Evolutionary conservation across 2,888 invertebrate species (phyloP), one percentile per base, ranked within the genome.

Genomic region (Suillia variegata): DNA sequence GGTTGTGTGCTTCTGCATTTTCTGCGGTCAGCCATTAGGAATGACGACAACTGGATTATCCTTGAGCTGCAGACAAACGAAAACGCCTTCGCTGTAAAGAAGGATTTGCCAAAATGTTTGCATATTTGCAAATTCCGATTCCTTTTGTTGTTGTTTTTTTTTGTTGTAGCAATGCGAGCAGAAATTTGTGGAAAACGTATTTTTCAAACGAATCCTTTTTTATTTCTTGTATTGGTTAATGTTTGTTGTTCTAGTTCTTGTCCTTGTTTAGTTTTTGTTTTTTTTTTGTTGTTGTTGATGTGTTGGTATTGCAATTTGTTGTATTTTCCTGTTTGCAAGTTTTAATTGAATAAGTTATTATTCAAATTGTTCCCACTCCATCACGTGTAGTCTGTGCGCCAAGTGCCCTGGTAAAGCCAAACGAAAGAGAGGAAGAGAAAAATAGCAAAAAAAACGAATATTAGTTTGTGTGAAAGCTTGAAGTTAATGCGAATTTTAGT

Each of bases 301-400:
- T n/a, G 24, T 45, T 22, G 13, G 17, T 54, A 24, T 31, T 38
- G 38, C 10, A 38, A 38, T 13, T 13, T 13, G 42, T 10, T 62
- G 54, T 61, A 56, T 48, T 50, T 54, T 55, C 51, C 2, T 55
- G 38, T 58, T 47, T 61, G 49, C 56, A 58, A 42, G n/a, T n/a
- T 66, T 71, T 80, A 81, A 74, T 80, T 82, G 77, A 82, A 82
- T 75, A 82, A 77, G 73, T 82, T 82, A 72, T 80, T 80, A 78
- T 81, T 82, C 75, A 81, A 73, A 71, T 79, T 81, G 73, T 81
- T 81, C 69, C 80, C 79, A 73, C 80, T 82, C 82, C 90, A 93
- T 94, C 93, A 94, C 91, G 94, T 93, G 84, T 94, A 94, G 84
- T 94, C 94, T 78, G 93, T 91, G 85, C 94, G 88, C 94, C 94